These are phyloP conservation scores for Muscidifurax raptorellus DNA, from an alignment of 1,140 invertebrate genomes.

Conservation along the genomic window DNA sequence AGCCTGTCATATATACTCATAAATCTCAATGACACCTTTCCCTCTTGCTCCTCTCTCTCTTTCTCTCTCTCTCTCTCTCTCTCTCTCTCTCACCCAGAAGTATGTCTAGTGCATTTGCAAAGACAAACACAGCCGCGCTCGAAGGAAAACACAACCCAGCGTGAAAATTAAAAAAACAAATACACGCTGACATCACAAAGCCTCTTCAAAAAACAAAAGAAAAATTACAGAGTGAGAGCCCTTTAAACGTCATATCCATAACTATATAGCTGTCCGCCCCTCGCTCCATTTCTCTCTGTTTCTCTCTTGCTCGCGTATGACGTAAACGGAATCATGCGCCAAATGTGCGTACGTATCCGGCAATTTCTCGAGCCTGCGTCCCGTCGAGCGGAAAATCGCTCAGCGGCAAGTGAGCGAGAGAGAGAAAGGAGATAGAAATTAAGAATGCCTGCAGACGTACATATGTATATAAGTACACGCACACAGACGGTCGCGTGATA, in stretches of 20 bases:
- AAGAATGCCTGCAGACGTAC: neutral
- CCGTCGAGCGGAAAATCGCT: conserved; percentile 39
- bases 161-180: conserved; percentile 44
- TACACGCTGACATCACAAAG: conserved; percentile 28
- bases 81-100: neutral
- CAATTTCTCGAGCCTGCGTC: conserved; percentile 39
- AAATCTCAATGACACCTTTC: neutral
- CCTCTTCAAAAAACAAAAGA: neutral
- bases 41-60: conserved; percentile 2
- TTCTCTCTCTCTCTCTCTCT: conserved; percentile 16
- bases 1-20: neutral
- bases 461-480: neutral
- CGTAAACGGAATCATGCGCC: conserved; percentile 50
- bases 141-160: neutral
- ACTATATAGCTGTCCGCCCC: neutral
- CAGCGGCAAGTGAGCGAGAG: neutral
- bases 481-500: neutral
- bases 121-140: conserved; percentile 2
- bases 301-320: conserved; percentile 27
- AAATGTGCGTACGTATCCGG: conserved; percentile 52
- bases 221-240: conserved; percentile 13
- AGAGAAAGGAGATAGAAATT: conserved; percentile 22
- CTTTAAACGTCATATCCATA: conserved; percentile 41
- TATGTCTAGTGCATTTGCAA: neutral
- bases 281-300: conserved; percentile 15